Percentiles rank a stretch among this genome's conserved stretches.
Evolutionary conservation across 1,140 invertebrate species (phyloP).

Genomic region (Dufourea novaeangliae): DNA sequence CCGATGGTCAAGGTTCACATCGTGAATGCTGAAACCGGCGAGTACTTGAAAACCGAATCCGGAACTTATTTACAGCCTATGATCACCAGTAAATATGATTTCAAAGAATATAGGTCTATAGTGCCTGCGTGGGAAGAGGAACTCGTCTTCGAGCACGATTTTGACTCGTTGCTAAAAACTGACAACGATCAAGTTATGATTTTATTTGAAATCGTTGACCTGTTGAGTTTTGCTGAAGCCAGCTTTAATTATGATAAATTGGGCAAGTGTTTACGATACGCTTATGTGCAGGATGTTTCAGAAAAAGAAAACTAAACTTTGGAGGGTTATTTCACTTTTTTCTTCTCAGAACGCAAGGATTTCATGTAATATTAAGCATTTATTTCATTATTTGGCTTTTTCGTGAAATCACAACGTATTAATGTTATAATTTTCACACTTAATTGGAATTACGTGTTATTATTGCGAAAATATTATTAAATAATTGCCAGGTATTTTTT

Average conservation of each 20-base stretch:
- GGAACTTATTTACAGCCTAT: slow-evolving; percentile 70
- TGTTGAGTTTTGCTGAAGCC: slow-evolving; percentile 75
- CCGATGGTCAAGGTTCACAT: slow-evolving; percentile 80
- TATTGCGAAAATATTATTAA: too few species aligned
- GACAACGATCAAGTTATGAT: slow-evolving; percentile 80
- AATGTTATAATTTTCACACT: too few species aligned
- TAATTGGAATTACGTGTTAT: too few species aligned
- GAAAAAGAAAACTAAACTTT: background rate
- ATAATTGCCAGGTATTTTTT: too few species aligned
- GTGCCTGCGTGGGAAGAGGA: slow-evolving; percentile 86
- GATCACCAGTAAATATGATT: slow-evolving; percentile 75
- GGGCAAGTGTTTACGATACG: slow-evolving; percentile 65
- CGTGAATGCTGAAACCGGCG: slow-evolving; percentile 70
- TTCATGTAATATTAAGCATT: too few species aligned
- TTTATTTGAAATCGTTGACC: slow-evolving; percentile 85
- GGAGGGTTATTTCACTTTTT: background rate
- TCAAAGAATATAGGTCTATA: slow-evolving; percentile 76
- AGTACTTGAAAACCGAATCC: slow-evolving; percentile 68
- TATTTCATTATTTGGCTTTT: too few species aligned
- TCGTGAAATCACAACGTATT: too few species aligned
- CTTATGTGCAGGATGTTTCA: background rate
- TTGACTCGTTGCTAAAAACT: slow-evolving; percentile 79
- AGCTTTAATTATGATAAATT: slow-evolving; percentile 76
- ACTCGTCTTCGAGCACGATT: slow-evolving; percentile 84
- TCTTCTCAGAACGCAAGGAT: too few species aligned